A percentile compares a stretch with the other conserved stretches of the same genome.
These are phyloP conservation scores for Eustalomyia histrio DNA, from an alignment of 2,888 invertebrate genomes.

Conservation along the genomic window DNA sequence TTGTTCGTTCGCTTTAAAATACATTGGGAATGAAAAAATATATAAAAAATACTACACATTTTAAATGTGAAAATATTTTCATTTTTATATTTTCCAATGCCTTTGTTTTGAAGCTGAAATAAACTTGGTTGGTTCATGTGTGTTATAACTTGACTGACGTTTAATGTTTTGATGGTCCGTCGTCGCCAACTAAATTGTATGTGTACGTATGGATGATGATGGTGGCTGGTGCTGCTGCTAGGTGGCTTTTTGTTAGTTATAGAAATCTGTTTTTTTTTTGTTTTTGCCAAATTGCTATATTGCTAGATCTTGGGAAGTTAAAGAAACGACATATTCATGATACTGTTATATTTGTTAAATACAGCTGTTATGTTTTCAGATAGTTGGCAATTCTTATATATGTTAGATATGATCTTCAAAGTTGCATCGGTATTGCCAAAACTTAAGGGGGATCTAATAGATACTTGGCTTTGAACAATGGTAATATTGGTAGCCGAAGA, in stretches of 20 bases:
- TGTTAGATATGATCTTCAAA: neutral
- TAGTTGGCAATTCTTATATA: constrained; percentile 9
- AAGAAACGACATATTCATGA: neutral
- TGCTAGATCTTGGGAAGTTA: neutral
- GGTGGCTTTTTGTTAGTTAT: constrained; percentile 27
- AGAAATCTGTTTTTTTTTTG: neutral
- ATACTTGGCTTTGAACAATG: too few relatives aligned
- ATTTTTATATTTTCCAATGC: constrained; percentile 48
- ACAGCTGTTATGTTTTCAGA: neutral
- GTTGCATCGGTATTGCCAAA: neutral
- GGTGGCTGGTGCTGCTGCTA: constrained; percentile 47
- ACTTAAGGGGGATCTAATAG: neutral
- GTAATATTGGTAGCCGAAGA: too few relatives aligned
- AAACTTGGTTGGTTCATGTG: constrained; percentile 58
- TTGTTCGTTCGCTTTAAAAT: constrained; percentile 66
- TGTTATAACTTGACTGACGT: constrained; percentile 58
- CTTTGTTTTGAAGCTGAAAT: constrained; percentile 51
- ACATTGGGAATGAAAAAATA: constrained; percentile 66
- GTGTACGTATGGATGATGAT: constrained; percentile 38
- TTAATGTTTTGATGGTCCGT: constrained; percentile 60
- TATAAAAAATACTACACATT: constrained; percentile 23
- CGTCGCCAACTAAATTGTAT: constrained; percentile 70
- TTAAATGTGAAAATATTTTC: constrained; percentile 61
- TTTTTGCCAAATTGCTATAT: neutral
- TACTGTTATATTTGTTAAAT: neutral